Evolutionary conservation across 1,140 invertebrate species (phyloP).

Genomic region (Ceratina australensis): DNA sequence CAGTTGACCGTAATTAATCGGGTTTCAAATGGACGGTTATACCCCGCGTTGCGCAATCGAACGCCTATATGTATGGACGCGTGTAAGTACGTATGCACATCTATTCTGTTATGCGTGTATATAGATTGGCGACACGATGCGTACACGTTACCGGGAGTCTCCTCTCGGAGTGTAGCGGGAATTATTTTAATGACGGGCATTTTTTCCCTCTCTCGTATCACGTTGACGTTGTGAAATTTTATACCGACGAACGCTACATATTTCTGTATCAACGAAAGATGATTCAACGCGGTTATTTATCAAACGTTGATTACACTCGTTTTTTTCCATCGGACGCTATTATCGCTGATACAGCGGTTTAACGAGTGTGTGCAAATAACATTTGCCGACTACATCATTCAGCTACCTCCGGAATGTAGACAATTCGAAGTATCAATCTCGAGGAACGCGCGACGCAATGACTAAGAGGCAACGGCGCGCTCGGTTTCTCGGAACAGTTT

Average conservation of each 20-base stretch:
- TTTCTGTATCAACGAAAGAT: constrained; percentile 37
- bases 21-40: constrained; percentile 54
- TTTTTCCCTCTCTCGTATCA: neutral
- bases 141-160: neutral
- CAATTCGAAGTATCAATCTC: constrained; percentile 58
- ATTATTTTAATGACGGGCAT: constrained; percentile 22
- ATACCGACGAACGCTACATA: neutral
- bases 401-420: constrained; percentile 50
- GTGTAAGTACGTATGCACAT: constrained; percentile 23
- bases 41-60: constrained; percentile 37
- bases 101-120: constrained; percentile 54
- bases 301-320: constrained; percentile 57
- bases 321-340: constrained; percentile 52
- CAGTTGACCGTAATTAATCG: constrained; percentile 60
- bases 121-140: neutral
- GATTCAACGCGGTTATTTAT: constrained; percentile 50
- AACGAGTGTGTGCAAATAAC: constrained; percentile 52
- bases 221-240: constrained; percentile 26
- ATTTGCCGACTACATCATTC: constrained; percentile 46
- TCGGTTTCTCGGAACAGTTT: constrained; percentile 45
- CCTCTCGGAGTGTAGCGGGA: too few relatives aligned
- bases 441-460: constrained; percentile 17
- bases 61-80: too few relatives aligned
- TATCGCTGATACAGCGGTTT: constrained; percentile 52
- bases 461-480: constrained; percentile 35